Evolutionary conservation across 23 tunicate species (phyloP), one percentile per base, ranked within the genome.

Genomic region (Phallusia fumigata): DNA sequence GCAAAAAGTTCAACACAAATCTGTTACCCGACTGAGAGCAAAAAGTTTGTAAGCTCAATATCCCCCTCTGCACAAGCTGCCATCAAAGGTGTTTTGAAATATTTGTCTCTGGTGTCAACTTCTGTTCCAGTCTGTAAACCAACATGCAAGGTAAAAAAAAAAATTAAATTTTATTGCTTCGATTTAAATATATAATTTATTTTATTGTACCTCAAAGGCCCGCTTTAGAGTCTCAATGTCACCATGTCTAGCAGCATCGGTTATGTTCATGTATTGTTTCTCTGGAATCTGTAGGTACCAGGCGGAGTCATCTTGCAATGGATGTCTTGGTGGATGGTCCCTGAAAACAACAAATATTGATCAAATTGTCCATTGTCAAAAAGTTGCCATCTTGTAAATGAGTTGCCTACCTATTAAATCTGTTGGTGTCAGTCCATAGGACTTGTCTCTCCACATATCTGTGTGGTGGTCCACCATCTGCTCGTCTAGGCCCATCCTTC

Each of bases 391-490:
- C 13, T 58, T 22, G 13, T 58, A 58, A 13, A 58, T 6, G 28
- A 13, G 13, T 58, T 58, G 8, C 13, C 28, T 58, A 94, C 98
- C 94, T 82, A 82, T 80, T 86, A 64, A 94, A 94, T 65, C 98
- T 78, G 26, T 74, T 90, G 0, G 84, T 86, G 58, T 94, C 98
- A 19, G 98, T 94, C 88, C 88, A 86, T 10, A 85, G 86, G 22
- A 94, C 82, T 82, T 94, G 98, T 47, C 86, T 89, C 49, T 89
- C 94, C 19, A 94, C 95, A 75, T 84, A 94, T 32, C 73, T 83
- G 51, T 81, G 65, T 30, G 98, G 98, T 52, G 98, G 98, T 18
- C 98, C 98, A 33, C 98, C 98, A 83, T 94, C 94, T 19, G 98
- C 86, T 22, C 98, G 31, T 45, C 98, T 77, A 8, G 94, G 94